Conservation (phyloP, 2,888 invertebrate species). For the Rhingia rostrata region DNA sequence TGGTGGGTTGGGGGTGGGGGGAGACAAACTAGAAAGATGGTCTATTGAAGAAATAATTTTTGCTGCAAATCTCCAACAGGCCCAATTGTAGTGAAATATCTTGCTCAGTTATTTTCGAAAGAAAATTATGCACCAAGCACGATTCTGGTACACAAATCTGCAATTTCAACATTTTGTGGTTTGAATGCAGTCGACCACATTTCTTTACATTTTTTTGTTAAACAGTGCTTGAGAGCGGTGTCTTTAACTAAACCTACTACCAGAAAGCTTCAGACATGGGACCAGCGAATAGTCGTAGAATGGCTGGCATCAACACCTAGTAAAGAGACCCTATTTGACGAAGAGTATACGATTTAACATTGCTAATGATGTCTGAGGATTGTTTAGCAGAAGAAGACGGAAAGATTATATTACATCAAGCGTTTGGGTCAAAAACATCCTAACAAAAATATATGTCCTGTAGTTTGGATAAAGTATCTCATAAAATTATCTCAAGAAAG, state of each 20-base stretch:
- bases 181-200: too few species aligned
- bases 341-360: slow-evolving; percentile 46
- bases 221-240: too few species aligned
- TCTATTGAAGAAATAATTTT: slow-evolving; percentile 15
- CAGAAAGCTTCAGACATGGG: too few species aligned
- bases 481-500: slow-evolving; percentile 11
- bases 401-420: slow-evolving; percentile 26
- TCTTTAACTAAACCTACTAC: too few species aligned
- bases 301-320: too few species aligned
- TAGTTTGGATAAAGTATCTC: slow-evolving; percentile 13
- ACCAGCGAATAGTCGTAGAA: too few species aligned
- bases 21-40: too few species aligned
- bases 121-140: too few species aligned
- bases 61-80: slow-evolving; percentile 10
- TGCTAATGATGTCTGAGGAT: slow-evolving; percentile 9
- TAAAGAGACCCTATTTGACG: slow-evolving; percentile 32
- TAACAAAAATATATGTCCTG: slow-evolving; percentile 32
- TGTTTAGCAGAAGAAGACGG: slow-evolving; percentile 1
- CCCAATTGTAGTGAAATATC: slow-evolving; percentile 22
- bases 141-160: too few species aligned
- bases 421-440: slow-evolving; percentile 8
- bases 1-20: slow-evolving; percentile 35
- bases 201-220: too few species aligned
- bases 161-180: too few species aligned
- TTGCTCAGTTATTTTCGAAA: too few species aligned